Conservation (phyloP, 2,888 invertebrate species). For the Junonia oenone region DNA sequence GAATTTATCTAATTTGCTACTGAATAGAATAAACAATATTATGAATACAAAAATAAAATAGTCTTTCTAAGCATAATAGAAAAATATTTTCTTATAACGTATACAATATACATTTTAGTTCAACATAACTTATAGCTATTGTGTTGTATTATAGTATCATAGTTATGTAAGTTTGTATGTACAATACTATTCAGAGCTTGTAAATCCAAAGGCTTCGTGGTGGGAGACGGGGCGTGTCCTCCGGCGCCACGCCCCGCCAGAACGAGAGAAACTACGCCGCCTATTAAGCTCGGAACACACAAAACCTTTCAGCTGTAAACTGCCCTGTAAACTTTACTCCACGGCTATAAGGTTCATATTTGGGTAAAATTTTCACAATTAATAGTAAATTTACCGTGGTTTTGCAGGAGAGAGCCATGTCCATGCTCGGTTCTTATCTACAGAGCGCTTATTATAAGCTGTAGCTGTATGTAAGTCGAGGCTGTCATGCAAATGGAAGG, state of each 20-base stretch:
- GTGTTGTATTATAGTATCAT: slow-evolving; percentile 7
- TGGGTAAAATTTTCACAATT: slow-evolving; percentile 18
- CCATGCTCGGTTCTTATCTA: slow-evolving; percentile 46
- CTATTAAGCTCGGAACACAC: slow-evolving; percentile 48
- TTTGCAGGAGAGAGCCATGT: slow-evolving; percentile 46
- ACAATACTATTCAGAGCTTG: slow-evolving; percentile 30
- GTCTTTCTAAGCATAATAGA: background rate
- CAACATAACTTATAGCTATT: slow-evolving; percentile 4
- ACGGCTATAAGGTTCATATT: slow-evolving; percentile 42
- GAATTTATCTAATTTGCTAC: too few relatives aligned
- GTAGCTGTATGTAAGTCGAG: slow-evolving; percentile 43
- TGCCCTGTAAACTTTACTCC: slow-evolving; percentile 28
- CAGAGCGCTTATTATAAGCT: slow-evolving; percentile 56
- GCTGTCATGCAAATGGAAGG: slow-evolving; percentile 78
- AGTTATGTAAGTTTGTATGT: slow-evolving; percentile 23
- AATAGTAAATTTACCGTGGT: slow-evolving; percentile 17
- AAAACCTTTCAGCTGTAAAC: slow-evolving; percentile 36
- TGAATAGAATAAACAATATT: slow-evolving; percentile 19
- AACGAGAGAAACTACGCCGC: slow-evolving; percentile 62
- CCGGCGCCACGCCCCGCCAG: slow-evolving; percentile 61
- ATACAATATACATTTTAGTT: background rate
- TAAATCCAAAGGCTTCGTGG: slow-evolving; percentile 33
- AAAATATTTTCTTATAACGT: background rate
- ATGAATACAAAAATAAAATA: background rate
- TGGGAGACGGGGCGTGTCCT: slow-evolving; percentile 53